Evolutionary conservation across 2,113 vertebrate species (phyloP).

Genomic region (Sinosuthora webbiana): DNA sequence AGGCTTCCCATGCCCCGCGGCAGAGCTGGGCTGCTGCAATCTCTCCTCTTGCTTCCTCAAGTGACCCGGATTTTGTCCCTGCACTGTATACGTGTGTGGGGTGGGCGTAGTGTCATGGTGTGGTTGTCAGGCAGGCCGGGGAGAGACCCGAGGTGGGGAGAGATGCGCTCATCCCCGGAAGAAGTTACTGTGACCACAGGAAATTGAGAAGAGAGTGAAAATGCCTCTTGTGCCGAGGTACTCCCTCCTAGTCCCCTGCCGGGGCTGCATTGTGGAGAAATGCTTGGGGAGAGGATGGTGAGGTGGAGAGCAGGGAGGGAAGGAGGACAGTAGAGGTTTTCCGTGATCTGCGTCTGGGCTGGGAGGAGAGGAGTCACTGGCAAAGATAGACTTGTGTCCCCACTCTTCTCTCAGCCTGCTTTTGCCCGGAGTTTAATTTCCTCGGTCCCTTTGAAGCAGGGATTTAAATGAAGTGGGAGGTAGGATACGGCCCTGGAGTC

Average conservation of each 20-base stretch:
- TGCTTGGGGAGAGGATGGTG: background rate
- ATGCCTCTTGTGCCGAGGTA: background rate
- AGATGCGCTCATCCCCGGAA: fast-evolving
- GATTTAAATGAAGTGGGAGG: background rate
- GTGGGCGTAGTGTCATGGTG: fast-evolving
- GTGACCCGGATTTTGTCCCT: background rate
- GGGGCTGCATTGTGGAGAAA: background rate
- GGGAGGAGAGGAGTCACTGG: background rate
- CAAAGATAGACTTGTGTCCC: background rate
- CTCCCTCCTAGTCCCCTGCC: background rate
- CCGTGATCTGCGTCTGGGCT: fast-evolving
- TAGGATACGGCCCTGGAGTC: background rate
- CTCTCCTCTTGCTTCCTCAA: background rate
- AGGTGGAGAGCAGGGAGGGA: background rate
- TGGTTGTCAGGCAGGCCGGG: background rate
- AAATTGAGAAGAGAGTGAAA: background rate
- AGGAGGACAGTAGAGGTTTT: background rate
- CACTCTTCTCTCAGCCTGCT: background rate
- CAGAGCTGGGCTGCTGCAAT: background rate
- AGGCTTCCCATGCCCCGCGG: background rate
- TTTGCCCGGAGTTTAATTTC: background rate
- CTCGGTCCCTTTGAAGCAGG: background rate
- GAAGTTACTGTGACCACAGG: background rate
- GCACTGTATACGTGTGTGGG: fast-evolving
- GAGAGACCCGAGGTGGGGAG: background rate